These are phyloP conservation scores for Hypomecis atomaria DNA, from an alignment of 2,888 invertebrate species.

Conservation along the genomic window DNA sequence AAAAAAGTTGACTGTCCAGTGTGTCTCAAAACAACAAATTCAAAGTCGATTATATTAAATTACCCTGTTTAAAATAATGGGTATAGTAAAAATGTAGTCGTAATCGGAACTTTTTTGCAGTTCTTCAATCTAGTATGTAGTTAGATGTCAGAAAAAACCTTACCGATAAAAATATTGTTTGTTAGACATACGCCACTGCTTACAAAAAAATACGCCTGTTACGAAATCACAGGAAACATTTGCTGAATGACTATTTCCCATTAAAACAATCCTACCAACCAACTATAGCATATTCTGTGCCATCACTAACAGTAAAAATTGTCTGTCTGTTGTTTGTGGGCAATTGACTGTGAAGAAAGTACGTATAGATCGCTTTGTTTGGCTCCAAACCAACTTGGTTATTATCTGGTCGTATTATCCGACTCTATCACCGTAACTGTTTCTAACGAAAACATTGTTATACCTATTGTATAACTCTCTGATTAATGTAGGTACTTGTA, in stretches of 20 bases:
- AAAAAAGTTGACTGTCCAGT: too few relatives aligned
- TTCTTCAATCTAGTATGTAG: neutral
- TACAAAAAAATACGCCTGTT: neutral
- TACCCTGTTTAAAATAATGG: neutral
- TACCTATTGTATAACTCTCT: neutral
- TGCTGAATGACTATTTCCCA: constrained; percentile 6
- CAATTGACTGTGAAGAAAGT: constrained; percentile 62
- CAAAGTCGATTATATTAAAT: neutral
- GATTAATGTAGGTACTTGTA: too few relatives aligned
- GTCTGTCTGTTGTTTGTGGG: constrained; percentile 45
- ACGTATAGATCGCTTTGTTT: constrained; percentile 48
- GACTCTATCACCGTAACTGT: constrained; percentile 7
- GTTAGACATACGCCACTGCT: neutral
- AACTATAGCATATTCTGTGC: constrained; percentile 15
- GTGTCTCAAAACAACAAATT: neutral
- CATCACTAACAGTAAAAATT: constrained; percentile 38
- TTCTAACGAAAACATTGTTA: constrained; percentile 1
- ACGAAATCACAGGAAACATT: constrained; percentile 10
- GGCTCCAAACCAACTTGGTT: constrained; percentile 22
- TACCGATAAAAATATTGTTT: neutral
- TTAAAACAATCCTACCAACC: constrained; percentile 9
- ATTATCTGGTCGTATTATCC: neutral
- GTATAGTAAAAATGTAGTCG: neutral
- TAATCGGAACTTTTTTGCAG: neutral
- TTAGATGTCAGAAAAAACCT: neutral